Base-by-base conservation (phyloP, 1,140 invertebrate species). In the Oryctes rhinoceros region DNA sequence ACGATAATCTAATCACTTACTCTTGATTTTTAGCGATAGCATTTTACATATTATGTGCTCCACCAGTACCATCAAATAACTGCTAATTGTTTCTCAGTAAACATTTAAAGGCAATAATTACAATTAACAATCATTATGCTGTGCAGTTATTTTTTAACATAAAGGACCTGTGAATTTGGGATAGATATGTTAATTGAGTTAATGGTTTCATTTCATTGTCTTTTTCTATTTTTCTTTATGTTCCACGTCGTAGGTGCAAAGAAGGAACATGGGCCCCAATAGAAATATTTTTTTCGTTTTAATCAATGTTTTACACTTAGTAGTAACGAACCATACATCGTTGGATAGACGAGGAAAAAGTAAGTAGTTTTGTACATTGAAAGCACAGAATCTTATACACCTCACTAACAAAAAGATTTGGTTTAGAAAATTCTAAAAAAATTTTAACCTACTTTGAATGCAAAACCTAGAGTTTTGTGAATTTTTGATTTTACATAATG, bases 131-230 rank as follows among this genome's bases (percentile, higher is more conserved):
- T 59, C 53, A 59, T 59, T 59, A 59, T 18, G 18, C 15, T n/a
- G 18, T n/a, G n/a, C 53, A 59, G 53, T 59, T 59, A 59, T 59
- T n/a, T 59, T n/a, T 59, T 59, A 59, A 59, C 53, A 59, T 18
- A n/a, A 59, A 59, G 9, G n/a, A n/a, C 18, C 15, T 59, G 53
- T n/a, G 15, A 18, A 53, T 53, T 18, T 59, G n/a, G 5, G 6
- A n/a, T 18, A 59, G 15, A 9, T 59, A 18, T 59, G 53, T 59
- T 59, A 59, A 59, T 59, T 15, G 53, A 18, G 5, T 15, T 59
- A 59, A 59, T 18, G 53, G 15, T 18, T 4, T 44, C 39, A 59
- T 59, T 18, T 59, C 6, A 59, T 59, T 59, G 15, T 18, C 15
- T 59, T 6, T n/a, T 59, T 6, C 24, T 30, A 30, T 18, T 59